Percentiles rank a stretch among this genome's conserved stretches.
Conservation (phyloP, 2,113 vertebrate genomes). For the Pica pica region DNA sequence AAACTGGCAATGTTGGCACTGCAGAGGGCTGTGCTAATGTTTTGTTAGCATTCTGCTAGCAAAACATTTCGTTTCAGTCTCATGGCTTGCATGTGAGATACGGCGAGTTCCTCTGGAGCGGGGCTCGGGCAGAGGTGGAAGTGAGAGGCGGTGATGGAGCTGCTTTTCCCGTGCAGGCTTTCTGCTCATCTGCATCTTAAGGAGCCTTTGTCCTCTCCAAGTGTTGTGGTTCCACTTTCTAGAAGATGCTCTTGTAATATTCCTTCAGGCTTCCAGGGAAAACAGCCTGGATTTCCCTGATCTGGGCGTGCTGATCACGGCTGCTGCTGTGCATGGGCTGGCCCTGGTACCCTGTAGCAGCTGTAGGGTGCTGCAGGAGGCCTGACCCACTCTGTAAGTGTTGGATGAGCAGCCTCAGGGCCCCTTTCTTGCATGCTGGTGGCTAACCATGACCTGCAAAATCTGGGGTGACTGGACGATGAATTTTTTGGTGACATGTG, state of each 20-base stretch:
- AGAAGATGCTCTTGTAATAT: neutral
- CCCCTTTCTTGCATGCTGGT: neutral
- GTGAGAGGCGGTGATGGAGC: neutral
- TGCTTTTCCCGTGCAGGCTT: neutral
- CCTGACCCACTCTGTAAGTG: rapidly evolving
- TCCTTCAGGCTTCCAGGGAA: neutral
- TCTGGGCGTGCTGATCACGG: neutral
- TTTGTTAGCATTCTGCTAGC: neutral
- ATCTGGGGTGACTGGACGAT: neutral
- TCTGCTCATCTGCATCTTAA: neutral
- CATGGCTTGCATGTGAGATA: neutral
- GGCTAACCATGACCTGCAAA: neutral
- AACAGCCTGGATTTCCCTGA: rapidly evolving
- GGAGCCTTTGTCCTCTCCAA: neutral
- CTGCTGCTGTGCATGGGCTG: neutral
- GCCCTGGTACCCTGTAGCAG: neutral
- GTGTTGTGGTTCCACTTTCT: neutral
- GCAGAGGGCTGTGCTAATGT: neutral
- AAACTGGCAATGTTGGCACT: neutral
- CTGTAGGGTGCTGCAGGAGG: neutral
- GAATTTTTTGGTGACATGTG: neutral
- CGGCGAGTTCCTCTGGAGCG: neutral
- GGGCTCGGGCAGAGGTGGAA: neutral
- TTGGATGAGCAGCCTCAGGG: neutral
- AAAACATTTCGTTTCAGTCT: neutral